phyloP scores from a whole-genome alignment of 2,113 vertebrate genomes.

The Hydrochoerus hydrochaeris region DNA sequence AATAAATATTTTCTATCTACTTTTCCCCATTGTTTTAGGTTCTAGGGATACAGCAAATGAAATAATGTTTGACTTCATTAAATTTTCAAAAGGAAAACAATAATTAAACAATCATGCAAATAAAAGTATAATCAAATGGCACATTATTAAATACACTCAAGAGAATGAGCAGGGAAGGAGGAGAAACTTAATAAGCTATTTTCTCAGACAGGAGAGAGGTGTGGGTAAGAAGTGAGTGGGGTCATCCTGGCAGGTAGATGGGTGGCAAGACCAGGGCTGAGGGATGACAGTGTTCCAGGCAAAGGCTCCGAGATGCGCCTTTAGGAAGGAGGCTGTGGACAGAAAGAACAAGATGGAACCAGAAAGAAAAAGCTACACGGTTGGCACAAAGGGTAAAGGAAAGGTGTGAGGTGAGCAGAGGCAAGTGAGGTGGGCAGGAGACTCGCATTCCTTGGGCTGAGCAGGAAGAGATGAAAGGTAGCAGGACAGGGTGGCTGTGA shows the following conservation, averaged over 20 bases:
- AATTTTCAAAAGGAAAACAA: slow-evolving; percentile 25
- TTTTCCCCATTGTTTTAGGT: slow-evolving; percentile 8
- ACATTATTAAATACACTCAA: neutral
- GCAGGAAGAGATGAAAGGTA: neutral
- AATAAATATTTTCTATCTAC: slow-evolving; percentile 12
- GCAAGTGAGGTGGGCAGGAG: no score
- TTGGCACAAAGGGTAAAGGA: neutral
- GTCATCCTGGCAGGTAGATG: neutral
- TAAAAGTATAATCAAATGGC: slow-evolving; percentile 7
- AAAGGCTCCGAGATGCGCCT: neutral
- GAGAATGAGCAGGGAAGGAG: neutral
- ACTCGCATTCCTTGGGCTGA: no score
- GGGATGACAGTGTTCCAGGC: neutral
- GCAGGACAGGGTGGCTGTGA: neutral
- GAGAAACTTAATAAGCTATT: neutral
- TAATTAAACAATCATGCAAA: slow-evolving; percentile 12
- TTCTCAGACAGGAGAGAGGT: neutral
- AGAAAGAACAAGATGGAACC: neutral
- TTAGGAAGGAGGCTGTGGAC: neutral
- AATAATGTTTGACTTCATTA: neutral
- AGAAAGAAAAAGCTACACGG: neutral
- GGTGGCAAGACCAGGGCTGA: neutral
- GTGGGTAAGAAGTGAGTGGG: neutral
- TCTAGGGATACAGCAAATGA: slow-evolving; percentile 15
- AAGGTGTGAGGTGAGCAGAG: neutral